phyloP scores from a whole-genome alignment of 2,113 vertebrate species.

The Ctenodactylus gundi region DNA sequence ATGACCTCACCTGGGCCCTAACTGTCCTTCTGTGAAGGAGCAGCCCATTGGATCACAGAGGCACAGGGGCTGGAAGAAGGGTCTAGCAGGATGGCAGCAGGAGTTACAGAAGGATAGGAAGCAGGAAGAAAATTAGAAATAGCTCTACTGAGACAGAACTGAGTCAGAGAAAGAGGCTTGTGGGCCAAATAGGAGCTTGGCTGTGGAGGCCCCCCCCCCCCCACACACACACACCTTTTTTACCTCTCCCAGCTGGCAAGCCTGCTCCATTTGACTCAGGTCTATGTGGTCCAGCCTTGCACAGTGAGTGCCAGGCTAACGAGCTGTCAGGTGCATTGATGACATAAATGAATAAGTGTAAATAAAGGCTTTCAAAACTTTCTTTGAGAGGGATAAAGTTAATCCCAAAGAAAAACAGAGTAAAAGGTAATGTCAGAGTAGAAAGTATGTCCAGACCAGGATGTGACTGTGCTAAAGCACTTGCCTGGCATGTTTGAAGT shows the following conservation, averaged over 20 bases:
- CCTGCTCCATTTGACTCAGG: too few species aligned
- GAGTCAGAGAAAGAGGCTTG: not conserved
- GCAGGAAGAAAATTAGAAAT: slow-evolving; percentile 30
- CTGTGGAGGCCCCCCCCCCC: too few species aligned
- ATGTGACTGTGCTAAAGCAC: not conserved
- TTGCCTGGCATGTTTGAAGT: too few species aligned
- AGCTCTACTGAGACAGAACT: too few species aligned
- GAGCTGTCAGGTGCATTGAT: not conserved
- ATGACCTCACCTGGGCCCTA: too few species aligned
- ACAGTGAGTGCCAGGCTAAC: not conserved
- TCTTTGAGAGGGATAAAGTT: not conserved
- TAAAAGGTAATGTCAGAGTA: not conserved
- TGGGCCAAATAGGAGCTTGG: too few species aligned
- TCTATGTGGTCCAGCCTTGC: not conserved
- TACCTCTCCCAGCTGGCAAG: not conserved
- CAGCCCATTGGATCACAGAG: fast-evolving
- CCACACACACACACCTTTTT: too few species aligned
- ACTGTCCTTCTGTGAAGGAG: not conserved
- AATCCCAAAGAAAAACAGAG: not conserved
- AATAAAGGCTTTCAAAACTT: not conserved
- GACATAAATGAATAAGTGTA: not conserved
- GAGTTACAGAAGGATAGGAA: not conserved
- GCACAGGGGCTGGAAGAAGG: fast-evolving
- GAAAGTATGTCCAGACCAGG: not conserved
- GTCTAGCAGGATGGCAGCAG: not conserved